These are phyloP conservation scores for Coelopa pilipes DNA, from an alignment of 2,888 invertebrate species.

Conservation along the genomic window DNA sequence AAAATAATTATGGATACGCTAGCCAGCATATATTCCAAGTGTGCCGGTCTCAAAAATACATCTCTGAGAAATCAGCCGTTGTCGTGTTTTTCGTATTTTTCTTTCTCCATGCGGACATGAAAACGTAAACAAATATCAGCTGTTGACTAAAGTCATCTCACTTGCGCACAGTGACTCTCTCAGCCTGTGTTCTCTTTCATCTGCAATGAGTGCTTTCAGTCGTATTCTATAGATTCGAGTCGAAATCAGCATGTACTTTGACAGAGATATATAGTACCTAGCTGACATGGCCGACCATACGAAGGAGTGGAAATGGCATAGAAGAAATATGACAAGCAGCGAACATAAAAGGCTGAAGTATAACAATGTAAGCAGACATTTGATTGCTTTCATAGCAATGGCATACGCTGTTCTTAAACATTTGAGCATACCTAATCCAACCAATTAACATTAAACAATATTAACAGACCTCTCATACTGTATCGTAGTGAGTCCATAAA, in stretches of 20 bases:
- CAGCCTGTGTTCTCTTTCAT: background rate
- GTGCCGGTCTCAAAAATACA: too few relatives aligned
- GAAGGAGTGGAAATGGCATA: constrained; percentile 9
- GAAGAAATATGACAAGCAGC: too few relatives aligned
- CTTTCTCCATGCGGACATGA: background rate
- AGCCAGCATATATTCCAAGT: too few relatives aligned
- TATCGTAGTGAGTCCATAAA: too few relatives aligned
- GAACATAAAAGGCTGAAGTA: too few relatives aligned
- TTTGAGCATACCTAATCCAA: too few relatives aligned
- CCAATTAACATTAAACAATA: too few relatives aligned
- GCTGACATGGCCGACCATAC: constrained; percentile 21
- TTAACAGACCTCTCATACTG: too few relatives aligned
- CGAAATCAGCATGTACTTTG: background rate
- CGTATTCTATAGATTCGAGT: background rate
- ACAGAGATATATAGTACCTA: background rate
- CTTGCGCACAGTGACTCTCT: background rate
- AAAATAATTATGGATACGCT: too few relatives aligned
- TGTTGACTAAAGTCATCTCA: constrained; percentile 22
- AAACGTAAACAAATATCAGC: constrained; percentile 34
- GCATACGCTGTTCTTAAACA: too few relatives aligned
- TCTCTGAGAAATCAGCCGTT: background rate
- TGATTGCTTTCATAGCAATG: too few relatives aligned
- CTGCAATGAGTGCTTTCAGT: background rate
- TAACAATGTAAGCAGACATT: too few relatives aligned
- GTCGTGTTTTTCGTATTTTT: background rate